These are phyloP conservation scores for Corythoichthys haematopterus DNA, from an alignment of 2,113 vertebrate species.

Conservation along the genomic window DNA sequence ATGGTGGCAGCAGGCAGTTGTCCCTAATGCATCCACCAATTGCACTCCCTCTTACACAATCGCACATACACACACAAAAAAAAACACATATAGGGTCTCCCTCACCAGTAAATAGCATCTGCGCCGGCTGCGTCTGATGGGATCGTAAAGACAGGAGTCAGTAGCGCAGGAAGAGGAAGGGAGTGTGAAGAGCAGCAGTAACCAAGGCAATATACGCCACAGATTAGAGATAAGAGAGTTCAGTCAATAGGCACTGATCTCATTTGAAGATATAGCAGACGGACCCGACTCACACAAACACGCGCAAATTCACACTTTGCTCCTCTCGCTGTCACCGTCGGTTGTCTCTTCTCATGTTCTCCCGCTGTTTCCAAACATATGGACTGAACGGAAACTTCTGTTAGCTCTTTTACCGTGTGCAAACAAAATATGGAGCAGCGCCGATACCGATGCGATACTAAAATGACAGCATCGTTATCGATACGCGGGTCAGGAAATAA, in stretches of 20 bases:
- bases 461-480: no score
- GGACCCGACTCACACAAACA: constrained; percentile 29
- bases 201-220: constrained; percentile 67
- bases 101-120: constrained; percentile 62
- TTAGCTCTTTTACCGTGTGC: not conserved
- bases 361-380: constrained; percentile 19
- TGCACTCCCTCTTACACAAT: not conserved
- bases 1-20: constrained; percentile 2
- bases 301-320: constrained; percentile 10
- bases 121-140: constrained; percentile 55
- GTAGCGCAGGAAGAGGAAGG: constrained; percentile 41
- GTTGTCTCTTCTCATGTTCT: constrained; percentile 6
- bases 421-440: not conserved
- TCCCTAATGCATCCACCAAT: constrained; percentile 16
- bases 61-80: constrained; percentile 17
- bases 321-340: constrained; percentile 9
- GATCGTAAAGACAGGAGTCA: constrained; percentile 62
- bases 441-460: no score
- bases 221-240: constrained; percentile 73
- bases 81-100: constrained; percentile 17
- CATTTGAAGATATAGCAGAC: constrained; percentile 72
- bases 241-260: constrained; percentile 76
- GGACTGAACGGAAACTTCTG: constrained; percentile 7
- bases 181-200: constrained; percentile 51
- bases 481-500: no score